Percentiles rank a stretch among this genome's conserved stretches.
Evolutionary conservation across 2,797 vertebrate species (phyloP).

Genomic region (Dryobates pubescens): DNA sequence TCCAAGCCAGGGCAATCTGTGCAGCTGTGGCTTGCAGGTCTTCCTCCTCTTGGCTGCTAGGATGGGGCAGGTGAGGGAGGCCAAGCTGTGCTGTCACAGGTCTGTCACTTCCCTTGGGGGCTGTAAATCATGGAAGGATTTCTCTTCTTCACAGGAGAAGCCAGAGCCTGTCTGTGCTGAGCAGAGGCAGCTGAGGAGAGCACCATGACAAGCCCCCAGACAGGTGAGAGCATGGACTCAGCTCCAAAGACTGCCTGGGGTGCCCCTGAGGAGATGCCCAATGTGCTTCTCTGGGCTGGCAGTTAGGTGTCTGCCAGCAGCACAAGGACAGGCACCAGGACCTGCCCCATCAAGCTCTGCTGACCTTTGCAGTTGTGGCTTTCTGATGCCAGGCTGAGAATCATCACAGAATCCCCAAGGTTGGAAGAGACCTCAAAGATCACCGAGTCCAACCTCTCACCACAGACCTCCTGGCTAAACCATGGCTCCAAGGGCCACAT

Average conservation of each 20-base stretch:
- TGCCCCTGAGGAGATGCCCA: background rate
- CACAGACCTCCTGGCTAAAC: too few relatives aligned
- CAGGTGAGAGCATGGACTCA: slow-evolving; percentile 45
- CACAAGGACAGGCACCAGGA: background rate
- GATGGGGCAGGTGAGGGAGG: background rate
- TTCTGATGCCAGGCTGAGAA: background rate
- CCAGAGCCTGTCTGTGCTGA: background rate
- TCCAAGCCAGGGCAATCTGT: too few relatives aligned
- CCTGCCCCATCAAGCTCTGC: background rate
- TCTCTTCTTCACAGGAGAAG: slow-evolving; percentile 9
- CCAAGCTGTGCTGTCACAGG: background rate
- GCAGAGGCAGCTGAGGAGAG: background rate
- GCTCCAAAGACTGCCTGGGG: background rate
- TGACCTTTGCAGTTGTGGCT: background rate
- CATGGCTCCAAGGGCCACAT: too few relatives aligned
- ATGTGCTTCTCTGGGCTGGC: background rate
- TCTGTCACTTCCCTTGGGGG: background rate
- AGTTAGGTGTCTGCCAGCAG: background rate
- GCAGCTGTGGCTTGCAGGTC: background rate
- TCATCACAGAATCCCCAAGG: too few relatives aligned
- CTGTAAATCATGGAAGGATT: background rate
- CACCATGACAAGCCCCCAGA: slow-evolving; percentile 20
- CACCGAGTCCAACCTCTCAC: too few relatives aligned
- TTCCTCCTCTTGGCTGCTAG: background rate
- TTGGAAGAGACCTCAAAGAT: too few relatives aligned